Base-by-base conservation (phyloP, 2,113 vertebrate species). In the Callithrix jacchus region DNA sequence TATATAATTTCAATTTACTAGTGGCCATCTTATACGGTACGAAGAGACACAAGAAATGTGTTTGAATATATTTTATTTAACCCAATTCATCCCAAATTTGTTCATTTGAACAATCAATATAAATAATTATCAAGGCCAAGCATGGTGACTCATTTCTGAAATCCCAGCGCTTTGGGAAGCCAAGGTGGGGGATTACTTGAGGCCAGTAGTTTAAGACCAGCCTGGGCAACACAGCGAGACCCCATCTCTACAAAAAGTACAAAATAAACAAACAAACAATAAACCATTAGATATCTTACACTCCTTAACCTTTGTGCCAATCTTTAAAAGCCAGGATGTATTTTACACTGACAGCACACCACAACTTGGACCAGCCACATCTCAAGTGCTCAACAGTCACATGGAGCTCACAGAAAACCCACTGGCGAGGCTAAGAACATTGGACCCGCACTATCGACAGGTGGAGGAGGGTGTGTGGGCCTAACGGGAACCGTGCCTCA, bases 381-480 rank as follows among this genome's bases (percentile, higher is more conserved):
- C 42, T n/a, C 56, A 74, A n/a, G 37, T 37, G 17, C 58, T 83
- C 52, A 23, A 3, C 10, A 20, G 40, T 7, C 61, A 49, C 14
- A 1, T 0, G 0, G 18, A 40, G 42, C 61, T 45, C 68, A 18
- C 8, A 76, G 71, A 45, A 54, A n/a, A 45, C 12, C 16, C 5
- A 5, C 54, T 0, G 8, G 2, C 18, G 45, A 35, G 17, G 30
- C 0, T 6, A 7, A 8, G 47, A 30, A 10, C 3, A 42, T 16
- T 25, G 18, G 64, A 35, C 18, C 13, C 21, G 9, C 4, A 25
- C 4, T 1, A 21, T 18, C 5, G 21, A 61, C 16, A 7, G 20
- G 14, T 10, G 12, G 37, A 16, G 35, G 42, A 17, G 3, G 35
- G 21, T 1, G 61, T 16, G 17, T 30, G 17, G 7, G 23, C 10